Evolutionary conservation across 2,888 invertebrate genomes (phyloP), one percentile per base, ranked within the genome.

Genomic region (Ophion costatus): DNA sequence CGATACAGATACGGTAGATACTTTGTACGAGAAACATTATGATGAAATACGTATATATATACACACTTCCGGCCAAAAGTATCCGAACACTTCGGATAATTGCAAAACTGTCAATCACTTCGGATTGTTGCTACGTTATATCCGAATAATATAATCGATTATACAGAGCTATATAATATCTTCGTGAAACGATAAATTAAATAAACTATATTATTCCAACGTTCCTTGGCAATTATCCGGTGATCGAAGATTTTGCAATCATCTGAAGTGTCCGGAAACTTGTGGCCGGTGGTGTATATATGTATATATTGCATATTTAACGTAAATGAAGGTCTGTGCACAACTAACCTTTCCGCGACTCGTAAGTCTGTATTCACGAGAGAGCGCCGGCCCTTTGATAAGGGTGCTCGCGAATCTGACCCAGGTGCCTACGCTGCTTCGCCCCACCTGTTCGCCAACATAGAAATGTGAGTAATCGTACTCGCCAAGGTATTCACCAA

Each of bases 391-490:
- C 97, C 96, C 98, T 98, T 96, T 98, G 98, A 96, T 98, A 98
- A 95, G 98, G 98, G 96, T 98, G 98, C 95, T 98, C 98, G 96
- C 98, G 96, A 95, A 97, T 96, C 95, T 97, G 97, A 95, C 97
- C 96, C 95, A 97, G 96, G 94, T 96, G 96, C 95, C 97, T 96
- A 94, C 96, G 95, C 94, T 96, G 96, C 95, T 96, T 96, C 94
- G 96, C 96, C 96, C 97, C 97, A 97, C 97, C 97, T 97, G 96
- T 96, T 85, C 96, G 95, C 95, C 93, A 93, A 93, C 92, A 93
- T 92, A 91, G 83, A 88, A 87, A 88, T 84, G 80, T 88, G 83
- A 89, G 83, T 89, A 87, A 85, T 82, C 80, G 86, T 82, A 86
- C 79, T 84, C 83, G 59, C 80, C 24, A 24, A 78, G 2, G 22